Evolutionary conservation across 1,140 invertebrate genomes (phyloP).

Genomic region (Plectrocnemia conspersa): DNA sequence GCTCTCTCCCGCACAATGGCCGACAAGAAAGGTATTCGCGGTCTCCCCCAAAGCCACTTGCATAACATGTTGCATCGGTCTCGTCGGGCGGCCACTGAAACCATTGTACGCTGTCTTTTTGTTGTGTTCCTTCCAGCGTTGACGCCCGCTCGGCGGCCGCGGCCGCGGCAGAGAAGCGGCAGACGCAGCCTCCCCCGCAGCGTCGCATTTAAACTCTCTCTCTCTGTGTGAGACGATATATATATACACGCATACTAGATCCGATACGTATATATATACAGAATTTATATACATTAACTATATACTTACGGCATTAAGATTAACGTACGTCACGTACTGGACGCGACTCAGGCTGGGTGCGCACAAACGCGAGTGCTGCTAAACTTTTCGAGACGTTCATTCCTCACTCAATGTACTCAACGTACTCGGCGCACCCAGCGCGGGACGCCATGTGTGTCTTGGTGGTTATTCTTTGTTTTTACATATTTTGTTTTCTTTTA

Average conservation of each 20-base stretch:
- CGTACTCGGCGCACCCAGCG: constrained; percentile 5
- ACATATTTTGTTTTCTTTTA: constrained; percentile 16
- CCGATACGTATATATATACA: constrained; percentile 33
- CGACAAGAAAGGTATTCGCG: constrained; percentile 22
- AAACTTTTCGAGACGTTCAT: too few relatives aligned
- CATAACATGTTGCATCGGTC: constrained; percentile 6
- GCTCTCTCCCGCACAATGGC: constrained; percentile 6
- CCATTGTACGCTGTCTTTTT: constrained; percentile 32
- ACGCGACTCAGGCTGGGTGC: too few relatives aligned
- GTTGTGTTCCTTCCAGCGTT: constrained; percentile 34
- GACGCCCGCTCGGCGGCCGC: constrained; percentile 22
- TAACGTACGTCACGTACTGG: too few relatives aligned
- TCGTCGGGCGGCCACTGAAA: too few relatives aligned
- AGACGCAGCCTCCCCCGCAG: too few relatives aligned
- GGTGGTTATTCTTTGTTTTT: constrained; percentile 26
- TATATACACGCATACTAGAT: constrained; percentile 32
- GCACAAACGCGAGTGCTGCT: too few relatives aligned
- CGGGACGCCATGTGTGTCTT: constrained; percentile 32
- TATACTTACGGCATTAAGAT: too few relatives aligned
- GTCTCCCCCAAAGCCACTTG: too few relatives aligned
- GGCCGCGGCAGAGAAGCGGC: too few relatives aligned
- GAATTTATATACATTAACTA: too few relatives aligned
- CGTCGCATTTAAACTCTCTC: not conserved
- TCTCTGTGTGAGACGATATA: constrained; percentile 36
- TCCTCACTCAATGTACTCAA: not conserved